A percentile compares a stretch with the other conserved stretches of the same genome.
Evolutionary conservation across 2,888 invertebrate species (phyloP).

Genomic region (Hypercompe scribonia): DNA sequence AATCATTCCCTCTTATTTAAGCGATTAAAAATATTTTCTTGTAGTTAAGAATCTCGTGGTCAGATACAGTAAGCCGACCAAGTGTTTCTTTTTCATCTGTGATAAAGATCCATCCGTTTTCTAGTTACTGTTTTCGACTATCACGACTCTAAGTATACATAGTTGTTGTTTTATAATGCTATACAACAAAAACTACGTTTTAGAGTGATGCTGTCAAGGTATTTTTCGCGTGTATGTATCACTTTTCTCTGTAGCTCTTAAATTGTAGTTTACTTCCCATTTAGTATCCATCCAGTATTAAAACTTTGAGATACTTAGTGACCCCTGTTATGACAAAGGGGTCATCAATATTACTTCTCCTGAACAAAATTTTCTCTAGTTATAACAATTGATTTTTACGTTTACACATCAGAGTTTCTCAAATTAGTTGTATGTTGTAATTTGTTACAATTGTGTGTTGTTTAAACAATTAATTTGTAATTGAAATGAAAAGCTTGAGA

Average conservation of each 20-base stretch:
- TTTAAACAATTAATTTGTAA: not conserved
- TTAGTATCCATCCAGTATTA: no score
- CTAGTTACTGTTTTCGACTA: no score
- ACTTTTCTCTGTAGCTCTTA: not conserved
- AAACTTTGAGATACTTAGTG: not conserved
- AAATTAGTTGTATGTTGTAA: not conserved
- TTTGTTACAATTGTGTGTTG: not conserved
- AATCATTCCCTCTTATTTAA: not conserved
- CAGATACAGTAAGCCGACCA: no score
- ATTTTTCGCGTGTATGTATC: not conserved
- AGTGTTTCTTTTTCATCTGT: no score
- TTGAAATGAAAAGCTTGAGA: conserved; percentile 12
- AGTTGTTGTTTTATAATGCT: no score
- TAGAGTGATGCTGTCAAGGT: not conserved
- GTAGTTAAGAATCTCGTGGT: not conserved
- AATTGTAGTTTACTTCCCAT: not conserved
- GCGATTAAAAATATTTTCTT: not conserved
- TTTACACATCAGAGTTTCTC: conserved; percentile 4
- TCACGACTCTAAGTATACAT: no score
- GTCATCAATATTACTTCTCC: not conserved
- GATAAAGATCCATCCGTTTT: no score
- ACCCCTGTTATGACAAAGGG: not conserved
- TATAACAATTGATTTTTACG: not conserved
- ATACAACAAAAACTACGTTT: no score
- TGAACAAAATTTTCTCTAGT: not conserved